phyloP scores from a whole-genome alignment of 2,113 vertebrate species.

The Ovis canadensis region DNA sequence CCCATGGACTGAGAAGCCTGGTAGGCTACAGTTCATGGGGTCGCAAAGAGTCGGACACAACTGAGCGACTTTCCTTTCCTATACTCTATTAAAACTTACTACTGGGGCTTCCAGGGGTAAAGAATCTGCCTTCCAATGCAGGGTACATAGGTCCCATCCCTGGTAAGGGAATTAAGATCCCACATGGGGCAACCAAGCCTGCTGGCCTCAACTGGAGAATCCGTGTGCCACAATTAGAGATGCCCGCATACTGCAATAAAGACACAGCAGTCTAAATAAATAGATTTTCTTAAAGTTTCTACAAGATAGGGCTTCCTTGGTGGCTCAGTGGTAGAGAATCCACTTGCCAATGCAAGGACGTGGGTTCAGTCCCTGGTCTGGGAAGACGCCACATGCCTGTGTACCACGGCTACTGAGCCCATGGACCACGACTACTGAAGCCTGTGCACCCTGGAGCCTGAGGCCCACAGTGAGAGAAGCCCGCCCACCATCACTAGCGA shows the following conservation, averaged over 20 bases:
- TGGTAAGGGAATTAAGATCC: neutral
- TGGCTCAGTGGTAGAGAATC: neutral
- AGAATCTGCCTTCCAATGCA: neutral
- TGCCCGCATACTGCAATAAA: rapidly evolving
- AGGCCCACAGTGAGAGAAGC: rapidly evolving
- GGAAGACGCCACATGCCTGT: neutral
- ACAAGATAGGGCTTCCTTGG: neutral
- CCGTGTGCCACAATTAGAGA: too few relatives aligned
- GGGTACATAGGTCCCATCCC: neutral
- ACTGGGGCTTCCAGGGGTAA: neutral
- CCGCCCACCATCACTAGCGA: rapidly evolving
- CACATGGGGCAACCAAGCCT: neutral
- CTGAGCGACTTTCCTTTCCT: too few relatives aligned
- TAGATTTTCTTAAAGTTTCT: neutral
- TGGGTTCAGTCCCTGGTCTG: neutral
- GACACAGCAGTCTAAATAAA: neutral
- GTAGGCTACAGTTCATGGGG: too few relatives aligned
- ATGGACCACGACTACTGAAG: rapidly evolving
- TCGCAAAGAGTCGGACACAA: too few relatives aligned
- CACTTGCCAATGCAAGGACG: neutral
- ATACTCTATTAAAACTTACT: neutral
- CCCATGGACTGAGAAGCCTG: too few relatives aligned
- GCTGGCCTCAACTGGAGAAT: neutral
- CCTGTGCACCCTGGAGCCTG: neutral
- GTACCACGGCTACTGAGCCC: neutral